Evolutionary conservation across 2,113 vertebrate genomes (phyloP), one percentile per base, ranked within the genome.

Genomic region (Nothoprocta pentlandii): DNA sequence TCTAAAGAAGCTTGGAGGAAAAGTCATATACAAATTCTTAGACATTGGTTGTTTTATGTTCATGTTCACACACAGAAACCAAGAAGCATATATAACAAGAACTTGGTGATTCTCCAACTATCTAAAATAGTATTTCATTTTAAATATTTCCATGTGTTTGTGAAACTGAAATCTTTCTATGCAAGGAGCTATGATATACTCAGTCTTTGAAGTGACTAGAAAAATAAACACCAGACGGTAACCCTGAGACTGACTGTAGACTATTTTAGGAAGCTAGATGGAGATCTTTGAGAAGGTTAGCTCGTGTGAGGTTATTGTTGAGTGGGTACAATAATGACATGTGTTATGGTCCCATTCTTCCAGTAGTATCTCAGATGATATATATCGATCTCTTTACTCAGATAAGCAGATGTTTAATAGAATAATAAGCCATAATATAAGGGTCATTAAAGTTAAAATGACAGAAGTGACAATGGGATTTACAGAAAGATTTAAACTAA

Each of bases 21-120:
- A 95, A 74, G 20, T 80, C 26, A 66, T 34, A 61, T 36, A 85
- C 46, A 77, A 85, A 85, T 74, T 10, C 20, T 70, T 67, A 81
- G 53, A 41, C 51, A 23, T 20, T 92, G 36, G 56, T 86, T 93
- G 30, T 36, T 84, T 88, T 78, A 71, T 62, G 70, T 89, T 80
- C 4, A 2, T 93, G 59, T 70, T 85, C 85, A 62, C 42, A 58
- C 13, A 56, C 44, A 95, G 76, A 92, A 95, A 87, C 42, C 75
- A 85, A 95, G 75, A 85, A 91, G n/a, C 47, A 34, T 67, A 79
- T 39, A 59, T 59, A 77, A 80, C 20, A 94, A 93, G 82, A 82
- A 89, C 68, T 92, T 96, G 93, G 54, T 95, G 59, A 89, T 94
- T 83, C 67, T 93, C 93, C 90, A 97, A 64, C 78, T 89, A 82